Evolutionary conservation across 2,888 invertebrate genomes (phyloP), one percentile per base, ranked within the genome.

Genomic region (Epiblema foenella): DNA sequence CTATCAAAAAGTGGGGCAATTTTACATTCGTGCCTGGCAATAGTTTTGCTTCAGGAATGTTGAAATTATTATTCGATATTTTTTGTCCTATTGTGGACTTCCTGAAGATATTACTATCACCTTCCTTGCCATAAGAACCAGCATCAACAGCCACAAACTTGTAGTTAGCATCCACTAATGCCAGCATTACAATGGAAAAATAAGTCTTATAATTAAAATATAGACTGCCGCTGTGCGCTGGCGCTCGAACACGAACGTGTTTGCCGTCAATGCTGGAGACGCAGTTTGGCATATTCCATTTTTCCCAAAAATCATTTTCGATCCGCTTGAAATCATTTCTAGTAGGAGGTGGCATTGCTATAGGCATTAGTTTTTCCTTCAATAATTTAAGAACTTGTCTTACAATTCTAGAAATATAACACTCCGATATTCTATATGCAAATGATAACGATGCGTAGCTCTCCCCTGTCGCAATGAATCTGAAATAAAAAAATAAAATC

Each of bases 111-210:
- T 58, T 54, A 64, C 65, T 70, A 18, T 74, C 74, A 24, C 63
- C 49, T 66, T 70, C 68, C 68, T 74, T 72, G 46, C 74, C 74
- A 20, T 73, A 72, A 1, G 72, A 69, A 15, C 72, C 72, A 33
- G 37, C 70, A 29, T 70, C 72, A 57, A 73, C 62, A 37, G 70
- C 72, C 51, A 70, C 60, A 58, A 74, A 74, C 37, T 70, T 73
- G 18, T 68, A 74, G 17, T 74, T 70, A 20, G 72, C 70, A 24
- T 72, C 72, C n/a, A 72, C 74, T 17, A 74, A 7, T 15, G 73
- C 68, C 7, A 69, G 52, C 33, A 74, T 12, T n/a, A 74, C 74
- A n/a, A 74, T 68, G 5, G 72, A 73, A 70, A 57, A 70, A 42
- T 65, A 68, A 1, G 64, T 54, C 49, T 74, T 74, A 39, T 73